Evolutionary conservation across 2,888 invertebrate species (phyloP), one percentile per base, ranked within the genome.

Genomic region (Metellina segmentata): DNA sequence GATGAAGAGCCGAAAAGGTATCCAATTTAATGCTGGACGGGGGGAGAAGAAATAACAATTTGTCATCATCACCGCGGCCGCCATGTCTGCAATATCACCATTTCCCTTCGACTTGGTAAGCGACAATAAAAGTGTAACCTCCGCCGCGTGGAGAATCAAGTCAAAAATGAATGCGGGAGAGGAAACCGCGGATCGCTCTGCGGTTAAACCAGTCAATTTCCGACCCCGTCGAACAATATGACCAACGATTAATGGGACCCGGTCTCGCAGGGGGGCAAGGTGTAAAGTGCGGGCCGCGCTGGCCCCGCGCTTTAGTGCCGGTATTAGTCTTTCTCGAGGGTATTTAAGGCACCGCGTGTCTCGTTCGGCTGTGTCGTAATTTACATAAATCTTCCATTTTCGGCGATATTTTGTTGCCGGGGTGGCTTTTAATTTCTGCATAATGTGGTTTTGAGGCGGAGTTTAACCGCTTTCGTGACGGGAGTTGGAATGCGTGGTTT

Each of bases 371-470:
- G 71, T 52, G 4, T 8, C 13, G 82, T 72, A 82, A 82, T 82
- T 82, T 82, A 82, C 82, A 82, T 82, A 72, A 82, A 82, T 52
- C 82, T 82, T 72, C 70, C 82, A 82, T 82, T 82, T 82, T 72
- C 52, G 7, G 20, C 71, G 71, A 20, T 71, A 51, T 82, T 82
- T 82, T 49, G 52, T 70, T 72, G 72, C 52, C 6, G 34, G 70
- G 51, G 71, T 82, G 71, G 13, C 11, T 20, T 5, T 82, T 61
- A 52, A 72, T 71, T 72, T 82, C 72, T 8, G 71, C 51, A 52
- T 72, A 19, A 51, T 19, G 71, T 13, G 6, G 51, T 19, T 1
- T 20, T 6, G 49, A 34, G 75, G 48, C 34, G 34, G 16, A 13
- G 75, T 34, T 75, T 16, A 49, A 34, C 34, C 16, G 8, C 8